These are phyloP conservation scores for Amphipoea oculea DNA, from an alignment of 2,888 invertebrate genomes.

Conservation along the genomic window DNA sequence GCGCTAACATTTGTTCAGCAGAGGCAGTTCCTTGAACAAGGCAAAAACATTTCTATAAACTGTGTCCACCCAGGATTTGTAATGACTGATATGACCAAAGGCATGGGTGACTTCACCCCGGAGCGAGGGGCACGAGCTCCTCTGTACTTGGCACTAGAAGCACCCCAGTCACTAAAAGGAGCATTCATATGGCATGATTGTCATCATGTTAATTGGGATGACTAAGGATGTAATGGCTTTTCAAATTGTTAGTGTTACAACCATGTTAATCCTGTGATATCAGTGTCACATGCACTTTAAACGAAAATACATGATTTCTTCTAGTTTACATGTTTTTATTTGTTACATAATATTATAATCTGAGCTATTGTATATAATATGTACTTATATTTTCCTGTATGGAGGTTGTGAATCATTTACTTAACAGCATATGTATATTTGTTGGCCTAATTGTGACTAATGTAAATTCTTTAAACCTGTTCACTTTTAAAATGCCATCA, in stretches of 20 bases:
- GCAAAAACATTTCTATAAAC: constrained; percentile 85
- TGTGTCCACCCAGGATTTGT: constrained; percentile 89
- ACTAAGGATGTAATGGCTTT: constrained; percentile 79
- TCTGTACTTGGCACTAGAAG: constrained; percentile 85
- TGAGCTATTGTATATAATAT: constrained; percentile 32
- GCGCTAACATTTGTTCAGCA: constrained; percentile 88
- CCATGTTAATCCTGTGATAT: constrained; percentile 87
- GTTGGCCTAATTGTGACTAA: constrained; percentile 42
- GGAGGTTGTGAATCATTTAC: constrained; percentile 56
- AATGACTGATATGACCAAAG: constrained; percentile 89
- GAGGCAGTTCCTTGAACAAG: constrained; percentile 86
- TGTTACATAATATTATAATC: constrained; percentile 55
- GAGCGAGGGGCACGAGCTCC: constrained; percentile 86
- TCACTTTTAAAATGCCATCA: constrained; percentile 28
- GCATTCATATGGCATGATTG: constrained; percentile 88
- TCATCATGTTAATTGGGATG: constrained; percentile 89
- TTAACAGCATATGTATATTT: constrained; percentile 32
- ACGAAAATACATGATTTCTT: constrained; percentile 84
- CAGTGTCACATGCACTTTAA: constrained; percentile 88
- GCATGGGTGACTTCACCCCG: constrained; percentile 87
- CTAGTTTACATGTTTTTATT: constrained; percentile 78
- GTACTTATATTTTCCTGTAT: constrained; percentile 51
- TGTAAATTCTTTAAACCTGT: constrained; percentile 15
- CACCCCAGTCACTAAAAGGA: constrained; percentile 86
- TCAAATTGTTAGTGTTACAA: constrained; percentile 77